These are phyloP conservation scores for Andricus quercusramuli DNA, from an alignment of 2,888 invertebrate genomes.

Conservation along the genomic window DNA sequence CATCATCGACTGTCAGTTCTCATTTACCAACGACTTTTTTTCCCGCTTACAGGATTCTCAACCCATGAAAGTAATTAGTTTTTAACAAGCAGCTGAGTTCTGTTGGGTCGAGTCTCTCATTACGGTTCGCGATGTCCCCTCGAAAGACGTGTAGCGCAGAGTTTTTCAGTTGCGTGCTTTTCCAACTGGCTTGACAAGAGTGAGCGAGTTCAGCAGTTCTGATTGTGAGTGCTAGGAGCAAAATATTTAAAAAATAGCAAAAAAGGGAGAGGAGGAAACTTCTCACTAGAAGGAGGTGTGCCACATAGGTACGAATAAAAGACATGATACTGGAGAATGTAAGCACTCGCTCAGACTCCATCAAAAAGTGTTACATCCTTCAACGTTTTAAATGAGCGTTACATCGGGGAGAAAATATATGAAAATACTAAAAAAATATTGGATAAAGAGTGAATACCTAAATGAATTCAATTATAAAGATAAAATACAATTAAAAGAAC, in stretches of 20 bases:
- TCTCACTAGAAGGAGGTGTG: not conserved
- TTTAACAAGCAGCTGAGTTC: conserved; percentile 56
- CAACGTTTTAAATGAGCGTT: not conserved
- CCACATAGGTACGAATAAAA: not conserved
- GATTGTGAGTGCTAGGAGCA: not conserved
- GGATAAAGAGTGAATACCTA: not conserved
- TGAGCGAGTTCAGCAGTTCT: conserved; percentile 14
- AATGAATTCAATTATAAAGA: too few relatives aligned
- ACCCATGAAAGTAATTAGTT: conserved; percentile 50
- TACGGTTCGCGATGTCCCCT: conserved; percentile 55
- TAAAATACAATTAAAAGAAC: too few relatives aligned
- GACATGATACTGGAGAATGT: not conserved
- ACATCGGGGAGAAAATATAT: not conserved
- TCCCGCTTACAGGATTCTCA: not conserved
- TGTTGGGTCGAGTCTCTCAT: conserved; percentile 55
- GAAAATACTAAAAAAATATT: not conserved
- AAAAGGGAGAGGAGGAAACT: conserved; percentile 2
- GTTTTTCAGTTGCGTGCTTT: conserved; percentile 51
- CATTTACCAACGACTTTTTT: conserved; percentile 10
- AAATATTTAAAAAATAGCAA: conserved; percentile 1
- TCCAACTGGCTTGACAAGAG: conserved; percentile 47
- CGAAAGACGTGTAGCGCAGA: conserved; percentile 43
- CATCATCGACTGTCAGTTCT: conserved; percentile 23
- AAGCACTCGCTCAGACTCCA: not conserved
- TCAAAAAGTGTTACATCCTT: conserved; percentile 3